Percentiles rank a stretch among this genome's conserved stretches.
phyloP scores from a whole-genome alignment of 2,113 vertebrate genomes.

The Paramisgurnus dabryanus region DNA sequence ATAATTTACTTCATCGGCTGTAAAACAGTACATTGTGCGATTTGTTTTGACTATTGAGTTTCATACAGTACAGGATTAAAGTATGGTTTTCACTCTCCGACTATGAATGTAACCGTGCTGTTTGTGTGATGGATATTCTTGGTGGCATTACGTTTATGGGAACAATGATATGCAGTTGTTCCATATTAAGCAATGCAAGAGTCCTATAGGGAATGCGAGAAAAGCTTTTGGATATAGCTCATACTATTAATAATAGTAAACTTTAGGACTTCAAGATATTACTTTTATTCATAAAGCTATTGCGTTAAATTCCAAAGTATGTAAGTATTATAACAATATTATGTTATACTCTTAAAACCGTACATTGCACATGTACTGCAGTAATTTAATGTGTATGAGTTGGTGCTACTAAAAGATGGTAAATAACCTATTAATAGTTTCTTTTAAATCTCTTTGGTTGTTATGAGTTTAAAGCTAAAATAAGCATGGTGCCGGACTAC shows the following conservation, averaged over 20 bases:
- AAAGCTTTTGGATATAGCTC: not conserved
- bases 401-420: slow-evolving; percentile 1
- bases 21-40: not conserved
- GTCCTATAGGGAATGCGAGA: not conserved
- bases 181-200: not conserved
- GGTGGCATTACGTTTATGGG: not conserved
- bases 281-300: not conserved
- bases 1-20: slow-evolving; percentile 3
- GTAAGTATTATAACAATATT: not conserved
- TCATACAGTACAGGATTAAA: not conserved
- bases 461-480: slow-evolving; percentile 27
- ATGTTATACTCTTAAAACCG: not conserved
- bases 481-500: slow-evolving; percentile 12
- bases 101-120: not conserved
- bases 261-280: too few relatives aligned
- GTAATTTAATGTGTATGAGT: slow-evolving; percentile 16
- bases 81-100: not conserved
- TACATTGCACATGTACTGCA: not conserved
- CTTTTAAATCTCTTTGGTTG: not conserved
- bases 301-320: not conserved
- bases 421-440: slow-evolving; percentile 31
- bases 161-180: not conserved
- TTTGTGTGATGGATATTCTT: not conserved
- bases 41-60: not conserved
- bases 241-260: too few relatives aligned